These are phyloP conservation scores for Clarias fuscus DNA, from an alignment of 2,797 vertebrate species.

Conservation along the genomic window DNA sequence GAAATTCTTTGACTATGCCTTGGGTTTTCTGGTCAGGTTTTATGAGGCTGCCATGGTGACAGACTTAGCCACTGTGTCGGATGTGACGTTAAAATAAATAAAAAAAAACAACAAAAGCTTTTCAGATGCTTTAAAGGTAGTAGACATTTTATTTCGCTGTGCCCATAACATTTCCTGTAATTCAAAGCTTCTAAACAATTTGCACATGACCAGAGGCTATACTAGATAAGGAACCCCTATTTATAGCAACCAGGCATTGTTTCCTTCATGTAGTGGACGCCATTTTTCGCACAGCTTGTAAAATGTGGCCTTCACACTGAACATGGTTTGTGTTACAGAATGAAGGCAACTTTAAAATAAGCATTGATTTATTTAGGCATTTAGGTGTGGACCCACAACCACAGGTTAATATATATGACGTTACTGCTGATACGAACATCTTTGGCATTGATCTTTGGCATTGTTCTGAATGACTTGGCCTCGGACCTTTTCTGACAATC, in stretches of 20 bases:
- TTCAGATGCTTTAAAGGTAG: not conserved
- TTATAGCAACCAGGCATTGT: not conserved
- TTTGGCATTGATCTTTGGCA: not conserved
- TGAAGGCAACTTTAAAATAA: constrained; percentile 30
- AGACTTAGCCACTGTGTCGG: not conserved
- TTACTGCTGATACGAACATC: constrained; percentile 7
- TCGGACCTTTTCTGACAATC: not conserved
- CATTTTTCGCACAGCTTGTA: not conserved
- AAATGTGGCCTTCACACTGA: not conserved
- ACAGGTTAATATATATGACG: constrained; percentile 35
- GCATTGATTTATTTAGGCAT: constrained; percentile 33
- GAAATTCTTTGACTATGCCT: not conserved
- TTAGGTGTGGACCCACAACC: constrained; percentile 33
- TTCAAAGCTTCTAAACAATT: constrained; percentile 22
- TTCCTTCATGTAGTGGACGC: not conserved
- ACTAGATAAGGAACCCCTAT: not conserved
- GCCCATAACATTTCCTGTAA: not conserved
- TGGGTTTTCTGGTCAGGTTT: not conserved
- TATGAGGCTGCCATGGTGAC: not conserved
- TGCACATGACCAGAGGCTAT: not conserved
- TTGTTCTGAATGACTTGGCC: constrained; percentile 30
- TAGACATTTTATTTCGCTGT: not conserved
- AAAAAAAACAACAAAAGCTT: not conserved
- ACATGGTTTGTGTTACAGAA: not conserved
- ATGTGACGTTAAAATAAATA: not conserved